These are phyloP conservation scores for Fundulus diaphanus DNA, from an alignment of 2,797 vertebrate species.

Conservation along the genomic window DNA sequence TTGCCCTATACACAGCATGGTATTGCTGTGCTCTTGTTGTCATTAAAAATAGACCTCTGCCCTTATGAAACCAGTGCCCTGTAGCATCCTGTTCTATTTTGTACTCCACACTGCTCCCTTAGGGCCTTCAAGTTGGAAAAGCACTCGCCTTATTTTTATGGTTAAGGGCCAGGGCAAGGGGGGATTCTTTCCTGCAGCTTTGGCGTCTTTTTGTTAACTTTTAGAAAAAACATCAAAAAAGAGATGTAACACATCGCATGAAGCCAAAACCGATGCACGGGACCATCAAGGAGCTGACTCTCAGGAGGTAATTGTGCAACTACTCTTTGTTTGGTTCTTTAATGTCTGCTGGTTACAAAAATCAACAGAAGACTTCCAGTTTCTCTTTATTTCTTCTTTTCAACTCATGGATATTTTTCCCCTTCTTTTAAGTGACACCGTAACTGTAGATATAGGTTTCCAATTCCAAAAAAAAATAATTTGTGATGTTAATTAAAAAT, in stretches of 20 bases:
- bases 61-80: constrained; percentile 51
- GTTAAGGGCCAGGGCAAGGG: constrained; percentile 53
- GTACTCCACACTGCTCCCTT: constrained; percentile 45
- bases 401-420: neutral
- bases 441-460: neutral
- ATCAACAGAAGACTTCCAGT: neutral
- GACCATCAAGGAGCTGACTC: constrained; percentile 44
- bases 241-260: neutral
- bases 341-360: constrained; percentile 15
- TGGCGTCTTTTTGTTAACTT: constrained; percentile 63
- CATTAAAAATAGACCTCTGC: constrained; percentile 79
- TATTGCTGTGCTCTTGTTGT: constrained; percentile 67
- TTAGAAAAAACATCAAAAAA: constrained; percentile 39
- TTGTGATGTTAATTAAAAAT: neutral
- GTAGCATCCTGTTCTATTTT: constrained; percentile 62
- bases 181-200: constrained; percentile 47
- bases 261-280: constrained; percentile 43
- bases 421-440: neutral
- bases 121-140: constrained; percentile 53
- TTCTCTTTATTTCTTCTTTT: neutral
- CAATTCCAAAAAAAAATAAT: neutral
- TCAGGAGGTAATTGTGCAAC: constrained; percentile 46
- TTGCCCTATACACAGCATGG: constrained; percentile 36
- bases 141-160: constrained; percentile 41
- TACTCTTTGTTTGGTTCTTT: constrained; percentile 8